These are phyloP conservation scores for Chunga burmeisteri DNA, from an alignment of 2,113 vertebrate genomes.

Conservation along the genomic window DNA sequence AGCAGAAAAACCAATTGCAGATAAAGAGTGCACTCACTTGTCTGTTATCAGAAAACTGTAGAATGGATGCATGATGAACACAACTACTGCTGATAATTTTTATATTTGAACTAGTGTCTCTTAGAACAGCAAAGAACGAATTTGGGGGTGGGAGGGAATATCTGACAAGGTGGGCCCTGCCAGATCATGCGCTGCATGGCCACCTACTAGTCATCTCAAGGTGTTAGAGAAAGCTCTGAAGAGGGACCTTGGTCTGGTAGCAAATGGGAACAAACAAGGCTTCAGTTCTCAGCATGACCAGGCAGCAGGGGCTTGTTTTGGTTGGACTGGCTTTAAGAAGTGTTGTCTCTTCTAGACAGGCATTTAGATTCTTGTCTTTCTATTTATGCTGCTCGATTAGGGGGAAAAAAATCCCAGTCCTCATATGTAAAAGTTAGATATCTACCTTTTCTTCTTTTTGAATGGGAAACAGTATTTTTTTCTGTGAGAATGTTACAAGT, in stretches of 20 bases:
- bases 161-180: background rate
- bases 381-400: background rate
- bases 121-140: background rate
- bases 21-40: fast-evolving
- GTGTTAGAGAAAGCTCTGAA: background rate
- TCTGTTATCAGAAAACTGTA: background rate
- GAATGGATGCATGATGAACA: background rate
- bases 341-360: background rate
- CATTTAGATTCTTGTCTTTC: background rate
- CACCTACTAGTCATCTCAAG: background rate
- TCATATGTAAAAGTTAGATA: background rate
- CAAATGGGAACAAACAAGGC: background rate
- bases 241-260: background rate
- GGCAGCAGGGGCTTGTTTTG: background rate
- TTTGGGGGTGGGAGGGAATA: fast-evolving
- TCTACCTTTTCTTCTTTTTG: background rate
- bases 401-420: fast-evolving
- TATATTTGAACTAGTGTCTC: background rate
- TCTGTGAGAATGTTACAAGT: background rate
- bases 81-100: background rate
- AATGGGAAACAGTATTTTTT: background rate
- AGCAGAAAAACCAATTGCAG: background rate
- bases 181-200: fast-evolving
- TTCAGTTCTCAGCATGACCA: background rate
- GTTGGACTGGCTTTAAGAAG: background rate